Conservation (phyloP, 1,140 invertebrate genomes). For the Trichomalopsis sarcophagae region DNA sequence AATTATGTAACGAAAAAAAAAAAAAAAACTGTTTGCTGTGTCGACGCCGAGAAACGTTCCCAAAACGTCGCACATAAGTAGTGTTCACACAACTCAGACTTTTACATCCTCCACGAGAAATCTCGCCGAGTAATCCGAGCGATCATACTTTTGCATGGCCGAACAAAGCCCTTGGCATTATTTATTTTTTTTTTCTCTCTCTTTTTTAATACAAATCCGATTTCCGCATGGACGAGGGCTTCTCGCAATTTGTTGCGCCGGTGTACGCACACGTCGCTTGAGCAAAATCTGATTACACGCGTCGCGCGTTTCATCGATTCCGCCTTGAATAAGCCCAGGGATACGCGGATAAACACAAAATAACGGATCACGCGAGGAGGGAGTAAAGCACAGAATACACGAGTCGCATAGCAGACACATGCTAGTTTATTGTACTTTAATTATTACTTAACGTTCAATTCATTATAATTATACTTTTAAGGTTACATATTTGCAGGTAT, state of each 20-base stretch:
- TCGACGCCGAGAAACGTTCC: no score
- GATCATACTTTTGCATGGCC: conserved; percentile 6
- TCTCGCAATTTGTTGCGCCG: not conserved
- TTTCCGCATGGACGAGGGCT: not conserved
- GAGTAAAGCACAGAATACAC: conserved; percentile 15
- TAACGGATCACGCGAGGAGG: not conserved
- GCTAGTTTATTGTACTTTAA: conserved; percentile 52
- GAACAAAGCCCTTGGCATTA: conserved; percentile 23
- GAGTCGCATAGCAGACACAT: conserved; percentile 46
- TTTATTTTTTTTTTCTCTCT: conserved; percentile 22
- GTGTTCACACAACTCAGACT: no score
- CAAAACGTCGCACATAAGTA: no score
- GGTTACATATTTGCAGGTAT: conserved; percentile 64
- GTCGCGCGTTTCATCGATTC: not conserved
- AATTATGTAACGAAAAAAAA: no score
- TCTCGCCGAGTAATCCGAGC: not conserved
- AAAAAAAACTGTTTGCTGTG: no score
- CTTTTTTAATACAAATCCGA: conserved; percentile 18
- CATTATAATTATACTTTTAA: conserved; percentile 57
- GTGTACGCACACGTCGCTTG: not conserved
- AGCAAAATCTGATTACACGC: conserved; percentile 9
- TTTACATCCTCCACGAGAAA: no score
- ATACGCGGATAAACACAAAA: not conserved
- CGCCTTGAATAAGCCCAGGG: not conserved
- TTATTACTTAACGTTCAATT: conserved; percentile 42